phyloP scores from a whole-genome alignment of 2,113 vertebrate species.

The Perccottus glenii region DNA sequence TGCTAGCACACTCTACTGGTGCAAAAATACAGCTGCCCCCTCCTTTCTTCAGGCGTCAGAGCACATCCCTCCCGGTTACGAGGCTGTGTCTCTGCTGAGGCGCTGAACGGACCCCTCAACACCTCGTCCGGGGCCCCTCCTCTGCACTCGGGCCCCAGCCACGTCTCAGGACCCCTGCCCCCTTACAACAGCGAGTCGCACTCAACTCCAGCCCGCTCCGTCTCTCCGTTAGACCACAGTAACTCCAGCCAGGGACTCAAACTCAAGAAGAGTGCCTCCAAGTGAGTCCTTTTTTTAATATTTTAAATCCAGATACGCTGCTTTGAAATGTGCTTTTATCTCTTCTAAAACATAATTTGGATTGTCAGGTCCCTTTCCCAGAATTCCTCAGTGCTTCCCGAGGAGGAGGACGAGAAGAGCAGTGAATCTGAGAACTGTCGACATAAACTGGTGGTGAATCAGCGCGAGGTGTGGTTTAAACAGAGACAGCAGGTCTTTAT shows the following conservation, averaged over 20 bases:
- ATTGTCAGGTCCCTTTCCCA: conserved; percentile 87
- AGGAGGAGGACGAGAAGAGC: conserved; percentile 92
- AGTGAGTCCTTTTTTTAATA: conserved; percentile 78
- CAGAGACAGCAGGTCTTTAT: background rate
- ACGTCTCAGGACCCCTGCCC: conserved; percentile 82
- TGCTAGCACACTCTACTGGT: too few relatives aligned
- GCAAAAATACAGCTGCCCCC: too few relatives aligned
- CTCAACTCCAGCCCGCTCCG: conserved; percentile 78
- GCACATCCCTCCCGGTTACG: conserved; percentile 92
- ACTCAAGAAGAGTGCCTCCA: conserved; percentile 89
- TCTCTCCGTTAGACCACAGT: conserved; percentile 85
- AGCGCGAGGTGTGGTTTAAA: conserved; percentile 80
- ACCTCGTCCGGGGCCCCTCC: conserved; percentile 83
- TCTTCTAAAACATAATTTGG: too few relatives aligned
- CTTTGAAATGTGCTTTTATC: too few relatives aligned
- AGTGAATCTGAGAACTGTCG: conserved; percentile 86
- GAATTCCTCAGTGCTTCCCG: conserved; percentile 90
- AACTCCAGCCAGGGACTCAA: conserved; percentile 85
- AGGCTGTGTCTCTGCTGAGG: conserved; percentile 94
- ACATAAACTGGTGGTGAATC: conserved; percentile 78
- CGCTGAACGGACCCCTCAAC: conserved; percentile 91
- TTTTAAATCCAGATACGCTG: too few relatives aligned
- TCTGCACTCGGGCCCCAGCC: conserved; percentile 80
- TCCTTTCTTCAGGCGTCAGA: conserved; percentile 86
- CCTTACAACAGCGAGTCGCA: conserved; percentile 84